Evolutionary conservation across 2,113 vertebrate genomes (phyloP), one percentile per base, ranked within the genome.

Genomic region (Pyrgilauda ruficollis): DNA sequence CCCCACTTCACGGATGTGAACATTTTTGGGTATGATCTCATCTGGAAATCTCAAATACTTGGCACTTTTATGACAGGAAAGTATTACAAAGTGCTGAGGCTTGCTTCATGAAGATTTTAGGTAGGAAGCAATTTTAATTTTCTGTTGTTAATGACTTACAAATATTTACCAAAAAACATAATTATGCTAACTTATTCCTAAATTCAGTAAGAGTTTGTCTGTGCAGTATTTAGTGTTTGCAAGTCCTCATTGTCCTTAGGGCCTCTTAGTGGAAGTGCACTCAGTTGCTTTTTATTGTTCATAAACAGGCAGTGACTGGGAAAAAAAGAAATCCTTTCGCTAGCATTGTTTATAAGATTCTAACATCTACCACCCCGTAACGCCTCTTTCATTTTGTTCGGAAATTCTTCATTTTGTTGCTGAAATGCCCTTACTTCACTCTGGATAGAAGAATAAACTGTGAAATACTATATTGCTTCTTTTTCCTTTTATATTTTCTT

Each of bases 1-100:
- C 68, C 47, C 44, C 44, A 23, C 41, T 85, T 92, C 92, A 81
- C 31, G 69, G 56, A 95, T 31, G 28, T 82, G 84, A 91, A 84
- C 9, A 1, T 70, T 96, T 97, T 95, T 94, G 59, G 94, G 46
- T 62, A 87, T 97, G 98, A 98, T 72, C 96, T 98, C 97, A 98
- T 97, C 93, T 94, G 35, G 92, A 91, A 95, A 94, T 92, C 92
- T 79, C 94, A 97, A 97, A 96, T 96, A 94, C 90, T 96, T 94
- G 87, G 89, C 52, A 93, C 80, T 95, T 97, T 97, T 94, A 96
- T 91, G 89, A 90, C 97, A 59, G 97, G 93, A 97, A 98, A 97
- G 73, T 96, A 88, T 98, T 97, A 93, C 84, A 84, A 90, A 97
- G 55, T 93, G 87, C 84, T 90, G 91, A 94, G 91, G 49, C 81